A percentile compares a stretch with the other conserved stretches of the same genome.
phyloP scores from a whole-genome alignment of 2,113 vertebrate species.

The Rhinichthys klamathensis region DNA sequence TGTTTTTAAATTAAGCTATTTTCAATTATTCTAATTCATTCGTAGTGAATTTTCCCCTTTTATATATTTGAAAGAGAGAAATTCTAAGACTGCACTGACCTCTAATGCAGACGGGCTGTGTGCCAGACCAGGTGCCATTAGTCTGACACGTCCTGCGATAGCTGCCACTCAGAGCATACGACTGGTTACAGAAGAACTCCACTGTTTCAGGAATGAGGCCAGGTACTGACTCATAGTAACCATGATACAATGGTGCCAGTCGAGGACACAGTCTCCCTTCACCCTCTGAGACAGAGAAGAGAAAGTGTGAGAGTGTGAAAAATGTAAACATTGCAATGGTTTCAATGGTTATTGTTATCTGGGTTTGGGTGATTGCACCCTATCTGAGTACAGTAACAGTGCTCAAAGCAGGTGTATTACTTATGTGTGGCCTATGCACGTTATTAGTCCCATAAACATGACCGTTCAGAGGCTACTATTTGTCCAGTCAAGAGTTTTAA shows the following conservation, averaged over 20 bases:
- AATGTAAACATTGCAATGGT: background rate
- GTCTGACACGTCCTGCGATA: constrained; percentile 83
- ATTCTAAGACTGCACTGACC: constrained; percentile 62
- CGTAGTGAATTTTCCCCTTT: no score
- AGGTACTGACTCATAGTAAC: constrained; percentile 80
- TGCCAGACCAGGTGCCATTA: constrained; percentile 75
- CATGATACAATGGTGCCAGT: constrained; percentile 84
- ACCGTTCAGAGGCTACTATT: background rate
- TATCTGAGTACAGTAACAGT: background rate
- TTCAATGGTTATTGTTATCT: no score
- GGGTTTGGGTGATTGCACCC: no score
- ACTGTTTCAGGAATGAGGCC: constrained; percentile 77
- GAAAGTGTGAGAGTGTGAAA: background rate
- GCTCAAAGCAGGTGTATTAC: background rate
- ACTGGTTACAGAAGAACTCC: constrained; percentile 91
- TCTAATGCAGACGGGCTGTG: constrained; percentile 76
- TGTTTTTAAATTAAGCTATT: no score
- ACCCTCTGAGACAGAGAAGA: constrained; percentile 70
- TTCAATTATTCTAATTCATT: no score
- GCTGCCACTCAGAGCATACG: constrained; percentile 87
- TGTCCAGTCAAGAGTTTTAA: background rate
- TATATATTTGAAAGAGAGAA: background rate
- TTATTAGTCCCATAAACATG: background rate
- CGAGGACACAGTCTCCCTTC: constrained; percentile 83
- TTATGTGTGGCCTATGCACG: background rate